Conservation (phyloP, 1,140 invertebrate genomes). For the Colletes latitarsis region DNA sequence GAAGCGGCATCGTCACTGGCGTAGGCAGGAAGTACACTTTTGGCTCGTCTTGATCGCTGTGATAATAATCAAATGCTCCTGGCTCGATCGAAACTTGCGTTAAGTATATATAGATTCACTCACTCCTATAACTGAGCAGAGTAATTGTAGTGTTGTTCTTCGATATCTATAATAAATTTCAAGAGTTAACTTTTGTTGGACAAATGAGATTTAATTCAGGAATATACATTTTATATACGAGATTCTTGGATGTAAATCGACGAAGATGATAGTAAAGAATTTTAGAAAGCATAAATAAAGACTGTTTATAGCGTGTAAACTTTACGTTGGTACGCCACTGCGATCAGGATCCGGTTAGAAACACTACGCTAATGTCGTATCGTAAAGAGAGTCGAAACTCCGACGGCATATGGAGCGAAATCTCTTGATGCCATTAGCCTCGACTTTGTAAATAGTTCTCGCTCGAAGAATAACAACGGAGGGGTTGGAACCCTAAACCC, state of each 20-base stretch:
- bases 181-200: too few relatives aligned
- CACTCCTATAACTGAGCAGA: too few relatives aligned
- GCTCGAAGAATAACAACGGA: slow-evolving; percentile 75
- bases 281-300: too few relatives aligned
- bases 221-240: too few relatives aligned
- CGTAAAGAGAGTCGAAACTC: slow-evolving; percentile 37
- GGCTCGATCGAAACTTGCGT: neutral
- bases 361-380: slow-evolving; percentile 61
- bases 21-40: slow-evolving; percentile 52
- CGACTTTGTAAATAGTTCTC: slow-evolving; percentile 80
- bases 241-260: too few relatives aligned
- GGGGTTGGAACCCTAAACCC: slow-evolving; percentile 72
- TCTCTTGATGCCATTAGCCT: slow-evolving; percentile 78
- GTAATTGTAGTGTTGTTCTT: too few relatives aligned
- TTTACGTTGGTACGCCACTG: slow-evolving; percentile 52
- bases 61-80: neutral
- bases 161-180: too few relatives aligned
- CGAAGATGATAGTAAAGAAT: too few relatives aligned
- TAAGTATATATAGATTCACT: too few relatives aligned
- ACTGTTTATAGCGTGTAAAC: too few relatives aligned
- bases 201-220: too few relatives aligned
- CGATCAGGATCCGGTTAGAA: slow-evolving; percentile 55
- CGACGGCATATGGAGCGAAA: slow-evolving; percentile 69
- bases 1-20: slow-evolving; percentile 54
- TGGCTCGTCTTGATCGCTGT: neutral